A percentile compares a stretch with the other conserved stretches of the same genome.
phyloP scores from a whole-genome alignment of 2,797 vertebrate species.

The Limnodromus scolopaceus region DNA sequence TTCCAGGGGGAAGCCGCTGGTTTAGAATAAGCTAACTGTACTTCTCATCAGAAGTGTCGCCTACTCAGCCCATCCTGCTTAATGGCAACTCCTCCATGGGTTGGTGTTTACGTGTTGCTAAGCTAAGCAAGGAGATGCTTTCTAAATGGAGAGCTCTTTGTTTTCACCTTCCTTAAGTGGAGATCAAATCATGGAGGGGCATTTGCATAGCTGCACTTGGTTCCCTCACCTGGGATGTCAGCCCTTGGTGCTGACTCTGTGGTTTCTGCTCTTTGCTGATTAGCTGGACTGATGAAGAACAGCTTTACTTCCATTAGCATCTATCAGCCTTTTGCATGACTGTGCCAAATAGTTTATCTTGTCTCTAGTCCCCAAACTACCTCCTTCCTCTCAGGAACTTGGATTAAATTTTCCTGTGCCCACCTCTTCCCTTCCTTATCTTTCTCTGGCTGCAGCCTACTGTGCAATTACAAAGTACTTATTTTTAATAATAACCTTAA shows the following conservation, averaged over 20 bases:
- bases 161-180: conserved; percentile 36
- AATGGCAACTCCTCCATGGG: not conserved
- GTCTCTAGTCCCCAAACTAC: not conserved
- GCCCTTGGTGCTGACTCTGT: conserved; percentile 41
- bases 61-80: not conserved
- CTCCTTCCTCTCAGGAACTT: not conserved
- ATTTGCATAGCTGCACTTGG: conserved; percentile 36
- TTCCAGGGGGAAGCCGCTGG: not conserved
- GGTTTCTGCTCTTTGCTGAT: conserved; percentile 48
- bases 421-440: not conserved
- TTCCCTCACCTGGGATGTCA: conserved; percentile 41
- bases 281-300: conserved; percentile 54
- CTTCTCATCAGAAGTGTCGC: not conserved
- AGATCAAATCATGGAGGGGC: conserved; percentile 26
- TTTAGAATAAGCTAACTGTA: not conserved
- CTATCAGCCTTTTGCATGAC: conserved; percentile 14
- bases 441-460: not conserved
- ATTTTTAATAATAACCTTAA: not conserved
- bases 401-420: not conserved
- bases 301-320: conserved; percentile 48
- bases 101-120: not conserved
- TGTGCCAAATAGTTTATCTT: conserved; percentile 5
- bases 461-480: not conserved
- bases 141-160: not conserved
- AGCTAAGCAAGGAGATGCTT: not conserved